Evolutionary conservation across 2,113 vertebrate genomes (phyloP).

Genomic region (Chrysochloris asiatica): DNA sequence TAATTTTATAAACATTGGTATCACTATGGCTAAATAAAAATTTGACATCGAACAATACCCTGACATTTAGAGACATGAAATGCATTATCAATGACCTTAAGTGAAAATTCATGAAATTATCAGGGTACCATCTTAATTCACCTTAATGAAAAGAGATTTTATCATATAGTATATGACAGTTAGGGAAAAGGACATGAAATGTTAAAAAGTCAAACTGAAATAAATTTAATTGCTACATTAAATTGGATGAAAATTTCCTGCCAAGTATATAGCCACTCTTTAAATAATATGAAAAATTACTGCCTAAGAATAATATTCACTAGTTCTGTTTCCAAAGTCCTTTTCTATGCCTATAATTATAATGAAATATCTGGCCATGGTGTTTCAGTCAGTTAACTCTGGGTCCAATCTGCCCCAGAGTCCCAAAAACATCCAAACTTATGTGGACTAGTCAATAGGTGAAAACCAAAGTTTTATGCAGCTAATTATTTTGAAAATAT

Average conservation of each 20-base stretch:
- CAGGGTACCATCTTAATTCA: background rate
- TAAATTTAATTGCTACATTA: background rate
- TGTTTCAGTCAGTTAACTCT: background rate
- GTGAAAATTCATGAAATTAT: slow-evolving; percentile 23
- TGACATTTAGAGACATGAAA: background rate
- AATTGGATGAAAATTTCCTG: background rate
- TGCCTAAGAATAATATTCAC: background rate
- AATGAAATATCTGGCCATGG: background rate
- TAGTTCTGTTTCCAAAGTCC: background rate
- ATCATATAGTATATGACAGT: background rate
- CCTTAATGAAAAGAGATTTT: slow-evolving; percentile 35
- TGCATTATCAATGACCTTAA: background rate
- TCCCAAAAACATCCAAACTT: background rate
- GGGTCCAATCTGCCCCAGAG: background rate
- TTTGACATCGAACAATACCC: background rate
- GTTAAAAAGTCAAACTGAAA: background rate
- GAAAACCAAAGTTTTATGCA: background rate
- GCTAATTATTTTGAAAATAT: background rate
- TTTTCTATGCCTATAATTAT: background rate
- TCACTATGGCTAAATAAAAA: background rate
- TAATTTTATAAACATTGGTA: background rate
- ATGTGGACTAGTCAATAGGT: background rate
- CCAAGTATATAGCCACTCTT: background rate
- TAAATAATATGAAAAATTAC: background rate
- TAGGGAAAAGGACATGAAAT: background rate